Percentiles rank a stretch among this genome's conserved stretches.
Evolutionary conservation across 2,113 vertebrate genomes (phyloP).

Genomic region (Zonotrichia leucophrys): DNA sequence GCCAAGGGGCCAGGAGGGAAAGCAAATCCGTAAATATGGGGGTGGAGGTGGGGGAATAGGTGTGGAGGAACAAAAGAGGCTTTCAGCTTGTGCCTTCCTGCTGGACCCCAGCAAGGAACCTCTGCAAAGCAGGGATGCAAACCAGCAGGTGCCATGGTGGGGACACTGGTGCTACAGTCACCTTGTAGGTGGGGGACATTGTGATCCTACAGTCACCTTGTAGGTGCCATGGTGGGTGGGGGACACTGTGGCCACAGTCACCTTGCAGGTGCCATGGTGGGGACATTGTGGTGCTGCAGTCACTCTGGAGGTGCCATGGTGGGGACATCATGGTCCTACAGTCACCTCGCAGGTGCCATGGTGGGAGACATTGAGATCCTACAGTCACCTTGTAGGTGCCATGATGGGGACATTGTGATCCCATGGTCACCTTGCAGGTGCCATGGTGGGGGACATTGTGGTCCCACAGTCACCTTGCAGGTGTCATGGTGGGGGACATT

Average conservation of each 20-base stretch:
- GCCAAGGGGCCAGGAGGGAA: not conserved
- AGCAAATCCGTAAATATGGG: not conserved
- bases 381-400: too few species aligned
- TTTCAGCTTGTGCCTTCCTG: not conserved
- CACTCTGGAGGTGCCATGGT: not conserved
- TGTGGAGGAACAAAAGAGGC: not conserved
- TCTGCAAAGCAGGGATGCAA: not conserved
- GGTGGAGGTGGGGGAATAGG: not conserved
- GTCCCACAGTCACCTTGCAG: too few species aligned
- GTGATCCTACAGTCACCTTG: too few species aligned
- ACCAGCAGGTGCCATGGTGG: not conserved
- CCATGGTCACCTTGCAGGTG: fast-evolving
- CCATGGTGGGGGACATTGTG: too few species aligned
- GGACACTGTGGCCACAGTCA: fast-evolving
- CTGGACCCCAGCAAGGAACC: not conserved
- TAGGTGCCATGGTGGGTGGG: not conserved
- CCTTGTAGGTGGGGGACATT: too few species aligned
- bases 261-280: not conserved
- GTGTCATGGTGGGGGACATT: not conserved
- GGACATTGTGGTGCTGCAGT: fast-evolving
- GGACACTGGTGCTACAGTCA: fast-evolving
- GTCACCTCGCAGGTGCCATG: not conserved
- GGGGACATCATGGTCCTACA: fast-evolving
- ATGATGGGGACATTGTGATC: fast-evolving
- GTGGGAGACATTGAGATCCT: too few species aligned